Percentiles rank a stretch among this genome's conserved stretches.
These are phyloP conservation scores for Anolis apletophallus DNA, from an alignment of 2,797 vertebrate species.

Conservation along the genomic window DNA sequence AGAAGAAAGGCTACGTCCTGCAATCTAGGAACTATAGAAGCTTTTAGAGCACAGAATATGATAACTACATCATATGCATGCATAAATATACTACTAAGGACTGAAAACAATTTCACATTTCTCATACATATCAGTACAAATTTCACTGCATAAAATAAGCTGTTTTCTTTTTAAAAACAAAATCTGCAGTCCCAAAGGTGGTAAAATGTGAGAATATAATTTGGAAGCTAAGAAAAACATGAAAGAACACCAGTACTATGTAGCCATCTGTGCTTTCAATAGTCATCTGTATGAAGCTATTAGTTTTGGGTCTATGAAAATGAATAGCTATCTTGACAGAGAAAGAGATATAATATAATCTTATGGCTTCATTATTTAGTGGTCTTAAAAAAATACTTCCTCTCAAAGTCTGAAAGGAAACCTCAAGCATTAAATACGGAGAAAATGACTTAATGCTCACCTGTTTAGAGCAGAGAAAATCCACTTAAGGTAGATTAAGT, in stretches of 20 bases:
- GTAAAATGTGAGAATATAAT: conserved; percentile 4
- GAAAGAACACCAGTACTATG: background rate
- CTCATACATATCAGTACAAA: background rate
- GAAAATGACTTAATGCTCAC: conserved; percentile 28
- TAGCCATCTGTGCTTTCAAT: background rate
- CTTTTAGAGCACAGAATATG: background rate
- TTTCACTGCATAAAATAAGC: background rate
- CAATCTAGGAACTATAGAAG: no score
- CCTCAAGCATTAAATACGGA: conserved; percentile 32
- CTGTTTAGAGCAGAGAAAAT: conserved; percentile 33
- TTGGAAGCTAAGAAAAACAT: conserved; percentile 1
- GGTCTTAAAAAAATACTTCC: background rate
- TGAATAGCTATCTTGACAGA: conserved; percentile 9
- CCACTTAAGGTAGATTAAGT: conserved; percentile 45
- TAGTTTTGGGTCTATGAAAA: conserved; percentile 2
- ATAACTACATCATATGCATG: background rate
- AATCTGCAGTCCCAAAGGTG: background rate
- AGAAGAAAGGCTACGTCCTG: no score
- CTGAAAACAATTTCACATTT: background rate
- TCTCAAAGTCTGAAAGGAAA: conserved; percentile 22
- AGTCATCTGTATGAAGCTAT: background rate
- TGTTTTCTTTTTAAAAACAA: conserved; percentile 1
- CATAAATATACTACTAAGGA: background rate
- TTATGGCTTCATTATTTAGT: background rate
- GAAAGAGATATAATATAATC: background rate